Conservation (phyloP, 2,888 invertebrate species). For the Clusia tigrina region DNA sequence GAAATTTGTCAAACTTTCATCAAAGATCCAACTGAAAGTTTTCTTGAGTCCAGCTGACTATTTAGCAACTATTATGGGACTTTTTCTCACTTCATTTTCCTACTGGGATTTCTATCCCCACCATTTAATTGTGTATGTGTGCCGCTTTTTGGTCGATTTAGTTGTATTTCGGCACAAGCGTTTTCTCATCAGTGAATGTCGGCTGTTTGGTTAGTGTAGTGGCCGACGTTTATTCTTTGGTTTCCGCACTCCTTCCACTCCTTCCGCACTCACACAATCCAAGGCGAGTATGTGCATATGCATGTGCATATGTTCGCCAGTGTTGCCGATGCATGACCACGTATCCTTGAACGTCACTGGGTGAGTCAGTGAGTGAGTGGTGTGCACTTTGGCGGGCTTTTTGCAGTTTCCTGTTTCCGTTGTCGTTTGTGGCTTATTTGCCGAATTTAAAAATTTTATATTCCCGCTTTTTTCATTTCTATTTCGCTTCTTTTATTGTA, state of each 20-base stretch:
- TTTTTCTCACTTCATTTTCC: no score
- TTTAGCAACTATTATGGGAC: no score
- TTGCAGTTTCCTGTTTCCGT: constrained; percentile 3
- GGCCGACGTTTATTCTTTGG: neutral
- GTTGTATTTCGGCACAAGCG: neutral
- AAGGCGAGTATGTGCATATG: neutral
- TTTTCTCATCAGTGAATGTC: neutral
- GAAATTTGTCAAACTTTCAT: no score
- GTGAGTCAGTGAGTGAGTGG: neutral
- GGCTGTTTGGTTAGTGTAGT: neutral
- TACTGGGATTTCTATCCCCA: no score
- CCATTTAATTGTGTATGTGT: constrained; percentile 3
- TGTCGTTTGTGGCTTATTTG: neutral
- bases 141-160: constrained; percentile 1
- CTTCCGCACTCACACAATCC: no score
- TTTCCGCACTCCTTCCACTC: neutral
- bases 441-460: neutral
- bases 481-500: neutral
- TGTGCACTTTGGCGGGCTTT: neutral
- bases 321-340: neutral
- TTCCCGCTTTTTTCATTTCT: neutral
- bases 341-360: neutral
- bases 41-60: no score
- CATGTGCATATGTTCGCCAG: neutral
- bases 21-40: no score